phyloP scores from a whole-genome alignment of 2,113 vertebrate species.

The Lagopus leucura region DNA sequence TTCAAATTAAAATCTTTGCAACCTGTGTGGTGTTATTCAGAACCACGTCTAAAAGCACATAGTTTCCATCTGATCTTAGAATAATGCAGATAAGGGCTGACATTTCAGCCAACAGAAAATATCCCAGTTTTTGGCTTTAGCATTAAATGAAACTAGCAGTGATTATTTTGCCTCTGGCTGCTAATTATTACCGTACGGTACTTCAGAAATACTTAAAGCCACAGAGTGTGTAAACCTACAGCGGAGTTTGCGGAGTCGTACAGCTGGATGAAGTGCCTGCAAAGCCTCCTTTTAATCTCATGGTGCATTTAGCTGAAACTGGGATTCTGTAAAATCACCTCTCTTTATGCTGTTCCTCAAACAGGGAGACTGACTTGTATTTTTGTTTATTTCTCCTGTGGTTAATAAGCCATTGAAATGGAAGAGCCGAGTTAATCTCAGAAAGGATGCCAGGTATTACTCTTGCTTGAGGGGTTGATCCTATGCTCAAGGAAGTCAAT shows the following conservation, averaged over 20 bases:
- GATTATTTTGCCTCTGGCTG: conserved; percentile 69
- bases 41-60: background rate
- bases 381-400: conserved; percentile 27
- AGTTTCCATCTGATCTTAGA: conserved; percentile 42
- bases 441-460: background rate
- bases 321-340: background rate
- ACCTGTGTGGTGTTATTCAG: background rate
- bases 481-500: background rate
- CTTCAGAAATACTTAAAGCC: conserved; percentile 68
- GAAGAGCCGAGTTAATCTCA: background rate
- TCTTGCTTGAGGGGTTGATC: background rate
- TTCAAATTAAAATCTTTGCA: background rate
- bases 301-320: background rate
- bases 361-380: background rate
- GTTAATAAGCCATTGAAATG: conserved; percentile 23
- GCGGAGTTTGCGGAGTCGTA: conserved; percentile 13
- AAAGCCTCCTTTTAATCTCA: conserved; percentile 18
- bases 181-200: conserved; percentile 34
- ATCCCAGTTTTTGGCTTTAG: conserved; percentile 40
- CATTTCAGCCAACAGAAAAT: conserved; percentile 59
- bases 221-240: conserved; percentile 35
- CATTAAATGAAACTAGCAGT: conserved; percentile 65
- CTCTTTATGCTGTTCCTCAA: background rate
- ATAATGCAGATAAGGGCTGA: conserved; percentile 48
- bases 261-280: conserved; percentile 7